A percentile compares a stretch with the other conserved stretches of the same genome.
phyloP scores from a whole-genome alignment of 2,113 vertebrate species.

The Ondatra zibethicus region DNA sequence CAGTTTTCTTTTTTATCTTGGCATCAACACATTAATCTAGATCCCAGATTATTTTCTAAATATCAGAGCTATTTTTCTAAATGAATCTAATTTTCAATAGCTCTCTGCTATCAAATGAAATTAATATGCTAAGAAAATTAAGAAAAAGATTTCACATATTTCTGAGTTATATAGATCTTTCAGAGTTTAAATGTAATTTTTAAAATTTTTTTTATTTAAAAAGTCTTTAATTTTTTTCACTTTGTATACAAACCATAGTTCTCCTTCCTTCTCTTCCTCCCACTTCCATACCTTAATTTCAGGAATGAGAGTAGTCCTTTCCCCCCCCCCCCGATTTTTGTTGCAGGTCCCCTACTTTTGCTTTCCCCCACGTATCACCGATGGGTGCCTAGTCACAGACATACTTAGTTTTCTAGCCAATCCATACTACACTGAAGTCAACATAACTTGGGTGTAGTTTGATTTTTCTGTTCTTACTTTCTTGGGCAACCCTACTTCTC shows the following conservation, averaged over 20 bases:
- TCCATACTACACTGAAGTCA: background rate
- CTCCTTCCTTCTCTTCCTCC: no score
- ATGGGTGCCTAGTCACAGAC: background rate
- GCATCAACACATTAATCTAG: background rate
- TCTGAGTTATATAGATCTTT: background rate
- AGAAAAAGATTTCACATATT: constrained; percentile 40
- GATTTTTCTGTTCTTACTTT: background rate
- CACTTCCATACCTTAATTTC: background rate
- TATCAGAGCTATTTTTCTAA: constrained; percentile 36
- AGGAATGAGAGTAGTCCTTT: background rate
- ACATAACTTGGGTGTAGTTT: background rate
- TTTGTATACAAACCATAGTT: no score
- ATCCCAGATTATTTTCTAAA: constrained; percentile 50
- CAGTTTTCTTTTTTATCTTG: background rate
- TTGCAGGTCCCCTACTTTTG: background rate
- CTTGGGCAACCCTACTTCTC: background rate
- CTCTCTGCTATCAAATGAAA: background rate
- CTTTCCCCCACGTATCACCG: background rate
- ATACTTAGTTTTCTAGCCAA: background rate
- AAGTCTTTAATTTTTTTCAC: no score
- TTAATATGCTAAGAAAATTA: constrained; percentile 34
- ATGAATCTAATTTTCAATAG: constrained; percentile 31
- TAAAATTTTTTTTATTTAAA: background rate
- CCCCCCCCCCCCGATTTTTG: background rate
- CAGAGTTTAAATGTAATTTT: background rate